Evolutionary conservation across 2,888 invertebrate species (phyloP), one percentile per base, ranked within the genome.

Genomic region (Ophion slaviceki): DNA sequence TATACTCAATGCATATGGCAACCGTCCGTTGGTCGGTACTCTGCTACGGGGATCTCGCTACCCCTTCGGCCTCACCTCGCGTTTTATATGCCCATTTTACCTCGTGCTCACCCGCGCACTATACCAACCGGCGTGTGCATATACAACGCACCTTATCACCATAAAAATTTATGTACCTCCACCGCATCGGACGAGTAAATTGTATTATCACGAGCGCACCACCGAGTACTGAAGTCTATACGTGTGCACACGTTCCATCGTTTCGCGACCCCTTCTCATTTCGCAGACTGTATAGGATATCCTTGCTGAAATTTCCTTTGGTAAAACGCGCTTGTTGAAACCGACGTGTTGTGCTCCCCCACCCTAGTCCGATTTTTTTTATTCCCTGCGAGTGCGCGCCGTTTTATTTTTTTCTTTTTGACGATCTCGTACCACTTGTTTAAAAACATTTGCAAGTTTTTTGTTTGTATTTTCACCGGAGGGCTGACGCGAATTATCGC

Each of bases 81-180:
- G 61, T 67, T 77, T 79, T 77, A 59, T 72, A 62, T 79, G 62
- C 70, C 79, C 68, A 59, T 83, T 62, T 84, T 79, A 76, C 68
- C 74, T 74, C 82, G 68, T 67, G 45, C 79, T 80, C 80, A 53
- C 80, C 57, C 72, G 24, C 70, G 71, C 66, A 67, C 74, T 82
- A 82, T 90, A 92, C 91, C 90, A 91, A 90, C 89, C 87, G 89
- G 88, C 90, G 82, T 74, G 74, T 75, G 86, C 80, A 85, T 86
- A 90, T 88, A 89, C 88, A 83, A 88, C 87, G 90, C 91, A 91
- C 91, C 92, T 93, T 92, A 93, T 93, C 92, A 93, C 92, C 93
- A 93, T 93, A 93, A 93, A 93, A 93, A 93, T 93, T 91, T 92
- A 92, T 92, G 91, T 90, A 90, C 90, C 89, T 89, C 91, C 92